Conservation (phyloP, 1,140 invertebrate genomes). For the Pseudomyrmex gracilis region DNA sequence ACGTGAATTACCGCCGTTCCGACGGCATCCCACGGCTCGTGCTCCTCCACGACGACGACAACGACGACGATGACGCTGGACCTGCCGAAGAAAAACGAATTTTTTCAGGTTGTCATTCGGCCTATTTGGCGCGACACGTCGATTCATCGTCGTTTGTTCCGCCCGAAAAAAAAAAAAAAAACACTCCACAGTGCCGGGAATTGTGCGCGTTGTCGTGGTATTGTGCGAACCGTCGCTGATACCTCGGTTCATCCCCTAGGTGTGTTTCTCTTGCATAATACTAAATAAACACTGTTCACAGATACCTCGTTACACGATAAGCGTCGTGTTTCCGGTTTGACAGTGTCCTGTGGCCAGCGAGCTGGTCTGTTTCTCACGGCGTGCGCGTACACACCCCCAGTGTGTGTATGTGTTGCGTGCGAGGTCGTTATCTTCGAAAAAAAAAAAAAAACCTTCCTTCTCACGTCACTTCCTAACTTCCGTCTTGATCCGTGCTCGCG, state of each 20-base stretch:
- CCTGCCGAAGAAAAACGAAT: slow-evolving; percentile 49
- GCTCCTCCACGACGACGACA: slow-evolving; percentile 12
- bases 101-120: slow-evolving; percentile 32
- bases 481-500: slow-evolving; percentile 23
- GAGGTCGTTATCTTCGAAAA: neutral
- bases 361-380: no score
- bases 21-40: slow-evolving; percentile 10
- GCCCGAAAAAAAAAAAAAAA: slow-evolving; percentile 26
- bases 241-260: slow-evolving; percentile 29
- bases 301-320: no score
- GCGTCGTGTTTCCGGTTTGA: neutral
- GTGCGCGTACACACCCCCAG: no score
- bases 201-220: slow-evolving; percentile 6
- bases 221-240: slow-evolving; percentile 2
- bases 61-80: neutral
- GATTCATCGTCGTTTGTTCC: neutral
- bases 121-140: slow-evolving; percentile 15
- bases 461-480: slow-evolving; percentile 22
- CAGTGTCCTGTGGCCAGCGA: neutral
- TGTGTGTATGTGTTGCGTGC: neutral
- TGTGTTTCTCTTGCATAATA: slow-evolving; percentile 38
- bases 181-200: slow-evolving; percentile 13
- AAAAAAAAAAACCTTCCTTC: neutral
- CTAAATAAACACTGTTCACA: neutral
- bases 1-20: slow-evolving; percentile 78